Evolutionary conservation across 2,797 vertebrate species (phyloP), one percentile per base, ranked within the genome.

Genomic region (Hippopotamyrus pictus): DNA sequence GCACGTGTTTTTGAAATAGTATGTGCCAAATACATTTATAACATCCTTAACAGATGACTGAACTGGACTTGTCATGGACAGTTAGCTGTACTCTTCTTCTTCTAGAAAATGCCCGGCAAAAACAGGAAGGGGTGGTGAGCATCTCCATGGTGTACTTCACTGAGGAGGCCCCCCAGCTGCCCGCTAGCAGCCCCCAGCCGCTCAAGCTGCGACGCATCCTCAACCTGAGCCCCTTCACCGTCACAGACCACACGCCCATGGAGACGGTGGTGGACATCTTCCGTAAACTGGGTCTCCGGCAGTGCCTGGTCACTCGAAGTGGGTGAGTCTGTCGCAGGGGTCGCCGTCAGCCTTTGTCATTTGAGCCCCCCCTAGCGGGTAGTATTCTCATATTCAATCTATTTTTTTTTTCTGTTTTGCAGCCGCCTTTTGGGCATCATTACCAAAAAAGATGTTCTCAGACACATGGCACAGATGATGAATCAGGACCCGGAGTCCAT

Each of bases 401-500:
- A 2, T 65, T 5, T 8, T 82, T 53, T 53, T 90, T 6, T 76
- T 76, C 54, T 50, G 73, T 90, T 88, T 33, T 93, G 93, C 91
- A 97, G 97, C 92, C 95, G 97, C 87, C 93, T 97, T 37, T 94
- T 97, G 46, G 97, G 97, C 54, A 97, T 97, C 92, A 97, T 97
- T 88, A 97, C 97, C 90, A 97, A 97, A 91, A 97, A 97, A 92
- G 97, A 97, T 14, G 96, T 97, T 85, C 91, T 97, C 73, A 97
- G 97, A 92, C 96, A 97, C 92, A 97, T 97, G 93, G 97, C 97
- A 90, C 96, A 97, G 90, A 95, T 97, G 96, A 96, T 96, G 1
- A 97, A 97, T 94, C 96, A 97, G 95, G 97, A 97, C 93, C 97
- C 97, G 0, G 95, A 97, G 84, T 97, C 97, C 22, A 97, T 97